Conservation (phyloP, 2,113 vertebrate species). For the Tringa solitaria region DNA sequence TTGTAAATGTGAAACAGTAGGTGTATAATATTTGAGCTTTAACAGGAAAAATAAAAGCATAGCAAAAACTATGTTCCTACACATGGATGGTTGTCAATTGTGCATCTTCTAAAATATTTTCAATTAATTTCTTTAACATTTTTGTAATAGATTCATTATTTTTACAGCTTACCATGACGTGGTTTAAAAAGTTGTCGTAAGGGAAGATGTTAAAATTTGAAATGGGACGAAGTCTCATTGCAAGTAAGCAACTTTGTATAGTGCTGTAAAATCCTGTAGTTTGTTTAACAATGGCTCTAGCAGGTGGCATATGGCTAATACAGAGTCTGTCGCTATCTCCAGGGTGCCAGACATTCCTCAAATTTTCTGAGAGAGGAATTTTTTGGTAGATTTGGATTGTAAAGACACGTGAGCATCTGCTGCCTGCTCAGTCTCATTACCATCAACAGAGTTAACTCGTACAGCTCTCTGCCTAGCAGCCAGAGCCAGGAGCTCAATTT, state of each 20-base stretch:
- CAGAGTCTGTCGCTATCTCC: constrained; percentile 62
- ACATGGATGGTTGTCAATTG: background rate
- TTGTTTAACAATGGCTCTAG: constrained; percentile 81
- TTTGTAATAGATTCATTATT: background rate
- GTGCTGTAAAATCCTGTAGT: constrained; percentile 70
- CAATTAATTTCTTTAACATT: background rate
- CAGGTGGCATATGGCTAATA: constrained; percentile 85
- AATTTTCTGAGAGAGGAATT: constrained; percentile 72
- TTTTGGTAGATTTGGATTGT: constrained; percentile 82
- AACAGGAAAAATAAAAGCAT: background rate
- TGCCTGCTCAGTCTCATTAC: constrained; percentile 86
- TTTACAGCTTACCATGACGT: background rate
- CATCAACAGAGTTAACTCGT: constrained; percentile 82
- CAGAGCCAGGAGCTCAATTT: constrained; percentile 10
- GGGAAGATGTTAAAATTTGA: background rate
- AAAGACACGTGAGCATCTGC: constrained; percentile 97
- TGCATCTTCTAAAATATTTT: background rate
- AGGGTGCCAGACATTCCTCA: constrained; percentile 78
- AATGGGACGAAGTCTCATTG: constrained; percentile 25
- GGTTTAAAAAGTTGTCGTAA: background rate
- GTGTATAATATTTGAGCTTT: background rate
- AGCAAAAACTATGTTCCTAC: background rate
- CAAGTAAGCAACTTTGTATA: constrained; percentile 75
- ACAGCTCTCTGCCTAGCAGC: constrained; percentile 38
- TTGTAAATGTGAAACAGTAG: background rate